Percentiles rank a stretch among this genome's conserved stretches.
Conservation (phyloP, 2,113 vertebrate species). For the Osmerus eperlanus region DNA sequence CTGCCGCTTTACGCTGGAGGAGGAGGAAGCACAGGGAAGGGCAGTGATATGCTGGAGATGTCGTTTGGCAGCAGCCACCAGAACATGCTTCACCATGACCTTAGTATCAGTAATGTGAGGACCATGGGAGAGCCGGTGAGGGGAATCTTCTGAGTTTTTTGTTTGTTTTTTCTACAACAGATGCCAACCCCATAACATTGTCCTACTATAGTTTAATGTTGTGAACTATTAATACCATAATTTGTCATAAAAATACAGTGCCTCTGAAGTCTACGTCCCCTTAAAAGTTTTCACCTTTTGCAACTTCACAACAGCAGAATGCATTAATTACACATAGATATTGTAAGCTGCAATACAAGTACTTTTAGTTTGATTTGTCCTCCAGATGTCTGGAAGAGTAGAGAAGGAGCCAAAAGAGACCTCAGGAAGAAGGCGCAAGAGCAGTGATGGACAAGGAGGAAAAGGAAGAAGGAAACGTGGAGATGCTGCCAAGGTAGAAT, state of each 20-base stretch:
- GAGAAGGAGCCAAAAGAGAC: slow-evolving; percentile 83
- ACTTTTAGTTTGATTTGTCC: neutral
- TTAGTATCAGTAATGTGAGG: slow-evolving; percentile 78
- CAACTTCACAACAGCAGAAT: neutral
- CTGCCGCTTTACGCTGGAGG: slow-evolving; percentile 72
- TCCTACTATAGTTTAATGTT: too few species aligned
- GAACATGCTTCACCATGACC: slow-evolving; percentile 88
- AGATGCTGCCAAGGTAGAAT: slow-evolving; percentile 70
- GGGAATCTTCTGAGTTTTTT: neutral
- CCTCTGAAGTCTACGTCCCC: neutral
- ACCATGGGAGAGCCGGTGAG: slow-evolving; percentile 56
- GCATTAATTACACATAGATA: too few species aligned
- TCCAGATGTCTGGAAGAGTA: slow-evolving; percentile 67
- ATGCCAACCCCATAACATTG: neutral
- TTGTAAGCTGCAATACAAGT: too few species aligned
- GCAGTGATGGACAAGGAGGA: slow-evolving; percentile 90
- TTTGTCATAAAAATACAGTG: too few species aligned
- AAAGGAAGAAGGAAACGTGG: slow-evolving; percentile 91
- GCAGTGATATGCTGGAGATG: slow-evolving; percentile 76
- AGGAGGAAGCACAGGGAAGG: slow-evolving; percentile 75
- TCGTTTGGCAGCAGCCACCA: slow-evolving; percentile 72
- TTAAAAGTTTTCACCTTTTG: neutral
- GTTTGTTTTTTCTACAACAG: neutral
- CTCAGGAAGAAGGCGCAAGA: slow-evolving; percentile 84
- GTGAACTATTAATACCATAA: too few species aligned